A percentile compares a stretch with the other conserved stretches of the same genome.
These are phyloP conservation scores for Tetragonula carbonaria DNA, from an alignment of 2,888 invertebrate genomes.

Conservation along the genomic window DNA sequence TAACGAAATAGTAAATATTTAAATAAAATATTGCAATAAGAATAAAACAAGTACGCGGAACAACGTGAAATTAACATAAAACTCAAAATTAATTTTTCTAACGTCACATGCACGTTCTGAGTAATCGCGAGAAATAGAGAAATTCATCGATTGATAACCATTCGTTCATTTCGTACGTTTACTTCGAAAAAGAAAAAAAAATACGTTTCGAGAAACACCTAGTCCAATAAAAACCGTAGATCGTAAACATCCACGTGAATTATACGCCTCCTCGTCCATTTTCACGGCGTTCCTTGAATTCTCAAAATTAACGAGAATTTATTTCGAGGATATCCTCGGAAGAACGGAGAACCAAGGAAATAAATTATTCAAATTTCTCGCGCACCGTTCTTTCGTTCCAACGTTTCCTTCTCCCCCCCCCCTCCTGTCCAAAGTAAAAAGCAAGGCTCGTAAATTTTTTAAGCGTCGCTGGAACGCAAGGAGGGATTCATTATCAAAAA, in stretches of 20 bases:
- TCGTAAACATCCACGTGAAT: neutral
- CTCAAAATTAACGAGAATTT: conserved; percentile 41
- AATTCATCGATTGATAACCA: neutral
- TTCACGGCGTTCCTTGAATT: neutral
- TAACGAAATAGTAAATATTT: neutral
- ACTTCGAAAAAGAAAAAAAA: neutral
- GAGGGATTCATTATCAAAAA: conserved; percentile 38
- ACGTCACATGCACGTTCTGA: neutral
- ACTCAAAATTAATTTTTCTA: neutral
- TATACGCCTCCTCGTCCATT: too few species aligned
- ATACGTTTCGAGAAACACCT: neutral
- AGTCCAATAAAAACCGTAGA: neutral
- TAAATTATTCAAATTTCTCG: conserved; percentile 49
- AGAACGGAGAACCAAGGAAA: conserved; percentile 21
- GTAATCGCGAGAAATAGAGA: neutral
- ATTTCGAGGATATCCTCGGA: conserved; percentile 30
- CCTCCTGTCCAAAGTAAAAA: neutral
- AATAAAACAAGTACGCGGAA: neutral
- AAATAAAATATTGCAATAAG: neutral
- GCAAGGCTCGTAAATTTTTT: conserved; percentile 34
- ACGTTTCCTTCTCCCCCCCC: neutral
- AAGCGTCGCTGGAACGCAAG: conserved; percentile 7
- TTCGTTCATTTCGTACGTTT: neutral
- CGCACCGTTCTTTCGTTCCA: neutral
- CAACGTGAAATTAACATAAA: neutral